A percentile compares a stretch with the other conserved stretches of the same genome.
Conservation (phyloP, 2,113 vertebrate species). For the human (Homo sapiens) region DNA sequence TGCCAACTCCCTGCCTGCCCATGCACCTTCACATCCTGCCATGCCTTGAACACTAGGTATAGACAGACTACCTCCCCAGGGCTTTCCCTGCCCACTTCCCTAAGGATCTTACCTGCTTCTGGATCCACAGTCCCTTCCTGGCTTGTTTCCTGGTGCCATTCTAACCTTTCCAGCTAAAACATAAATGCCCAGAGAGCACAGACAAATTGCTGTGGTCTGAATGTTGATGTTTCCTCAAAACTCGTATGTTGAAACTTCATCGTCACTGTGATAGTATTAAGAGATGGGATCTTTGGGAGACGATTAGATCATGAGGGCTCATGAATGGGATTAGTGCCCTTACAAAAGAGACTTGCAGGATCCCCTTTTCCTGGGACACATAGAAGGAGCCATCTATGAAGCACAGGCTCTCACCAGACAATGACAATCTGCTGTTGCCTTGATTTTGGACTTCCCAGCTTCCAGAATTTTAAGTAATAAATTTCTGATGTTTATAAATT, state of each 20-base stretch:
- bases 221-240: background rate
- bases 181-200: background rate
- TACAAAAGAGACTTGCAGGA: background rate
- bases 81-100: background rate
- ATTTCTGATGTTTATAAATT: background rate
- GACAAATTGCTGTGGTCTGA: background rate
- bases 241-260: background rate
- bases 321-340: background rate
- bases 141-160: background rate
- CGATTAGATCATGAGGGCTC: background rate
- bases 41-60: background rate
- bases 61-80: rapidly evolving
- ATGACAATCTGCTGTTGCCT: background rate
- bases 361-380: background rate
- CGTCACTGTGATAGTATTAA: background rate
- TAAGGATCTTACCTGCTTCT: too few species aligned
- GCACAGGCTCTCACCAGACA: background rate
- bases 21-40: background rate
- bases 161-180: background rate
- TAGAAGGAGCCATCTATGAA: background rate
- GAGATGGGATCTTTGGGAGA: too few species aligned
- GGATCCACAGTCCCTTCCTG: too few species aligned
- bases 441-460: background rate
- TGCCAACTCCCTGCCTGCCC: background rate
- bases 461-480: background rate